A percentile compares a stretch with the other conserved stretches of the same genome.
Conservation (phyloP, 2,888 invertebrate species). For the Mesoligia furuncula region DNA sequence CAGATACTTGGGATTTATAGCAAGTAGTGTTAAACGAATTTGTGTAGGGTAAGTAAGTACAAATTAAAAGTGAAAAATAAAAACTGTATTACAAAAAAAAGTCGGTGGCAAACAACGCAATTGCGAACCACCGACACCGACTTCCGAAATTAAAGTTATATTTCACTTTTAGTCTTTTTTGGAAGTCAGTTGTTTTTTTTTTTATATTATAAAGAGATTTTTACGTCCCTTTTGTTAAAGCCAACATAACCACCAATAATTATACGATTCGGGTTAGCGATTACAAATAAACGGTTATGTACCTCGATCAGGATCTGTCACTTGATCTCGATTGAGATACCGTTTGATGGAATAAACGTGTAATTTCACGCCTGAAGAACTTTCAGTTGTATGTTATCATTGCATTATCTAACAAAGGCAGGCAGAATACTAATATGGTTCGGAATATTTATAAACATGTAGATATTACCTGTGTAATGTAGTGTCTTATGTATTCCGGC, state of each 20-base stretch:
- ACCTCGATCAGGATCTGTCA: slow-evolving; percentile 1
- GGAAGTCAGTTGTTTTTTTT: background rate
- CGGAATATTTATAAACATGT: background rate
- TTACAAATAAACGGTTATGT: slow-evolving; percentile 20
- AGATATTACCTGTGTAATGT: background rate
- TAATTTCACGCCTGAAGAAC: slow-evolving; percentile 29
- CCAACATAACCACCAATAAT: background rate
- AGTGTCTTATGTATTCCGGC: no score
- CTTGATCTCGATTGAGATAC: slow-evolving; percentile 20
- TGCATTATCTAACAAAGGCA: slow-evolving; percentile 24
- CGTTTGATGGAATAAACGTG: slow-evolving; percentile 33
- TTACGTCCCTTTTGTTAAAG: background rate
- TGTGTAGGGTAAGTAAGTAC: no score
- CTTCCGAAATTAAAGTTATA: no score
- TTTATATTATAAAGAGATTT: background rate
- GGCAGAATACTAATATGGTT: background rate
- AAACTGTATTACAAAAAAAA: no score
- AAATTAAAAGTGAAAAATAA: no score
- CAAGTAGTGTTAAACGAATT: no score
- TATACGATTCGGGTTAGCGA: background rate
- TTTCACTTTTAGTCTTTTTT: no score
- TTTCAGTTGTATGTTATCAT: slow-evolving; percentile 13
- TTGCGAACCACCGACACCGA: no score
- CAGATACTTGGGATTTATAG: background rate
- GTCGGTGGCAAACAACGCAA: no score